These are phyloP conservation scores for Myrmecophaga tridactyla DNA, from an alignment of 2,113 vertebrate genomes.

Conservation along the genomic window DNA sequence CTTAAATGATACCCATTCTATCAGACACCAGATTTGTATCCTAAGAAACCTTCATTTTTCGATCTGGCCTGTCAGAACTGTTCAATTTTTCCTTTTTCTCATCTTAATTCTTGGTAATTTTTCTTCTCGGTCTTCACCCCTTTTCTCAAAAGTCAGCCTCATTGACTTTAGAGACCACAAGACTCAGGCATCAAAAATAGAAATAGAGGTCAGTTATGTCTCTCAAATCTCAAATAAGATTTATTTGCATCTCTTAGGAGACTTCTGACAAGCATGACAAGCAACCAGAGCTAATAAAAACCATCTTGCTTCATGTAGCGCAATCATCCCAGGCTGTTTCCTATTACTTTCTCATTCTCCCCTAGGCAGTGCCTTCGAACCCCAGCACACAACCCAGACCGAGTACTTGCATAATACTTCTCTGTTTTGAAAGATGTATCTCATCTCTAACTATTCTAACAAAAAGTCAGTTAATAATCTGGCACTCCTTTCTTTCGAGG, in stretches of 20 bases:
- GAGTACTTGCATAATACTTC: background rate
- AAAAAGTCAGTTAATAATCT: slow-evolving; percentile 1
- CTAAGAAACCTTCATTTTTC: background rate
- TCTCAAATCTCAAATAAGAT: slow-evolving; percentile 55
- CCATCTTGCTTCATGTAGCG: background rate
- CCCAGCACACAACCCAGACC: background rate
- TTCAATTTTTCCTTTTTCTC: background rate
- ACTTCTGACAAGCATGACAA: slow-evolving; percentile 55
- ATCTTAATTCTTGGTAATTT: background rate
- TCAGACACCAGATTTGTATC: background rate
- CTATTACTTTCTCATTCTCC: background rate
- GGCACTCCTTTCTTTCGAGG: background rate
- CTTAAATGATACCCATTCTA: background rate
- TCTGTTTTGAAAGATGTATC: background rate
- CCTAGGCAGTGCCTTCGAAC: background rate
- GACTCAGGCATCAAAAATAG: slow-evolving; percentile 53
- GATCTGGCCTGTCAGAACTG: background rate
- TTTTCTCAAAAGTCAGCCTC: background rate
- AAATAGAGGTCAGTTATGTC: slow-evolving; percentile 55
- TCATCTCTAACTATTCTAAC: background rate
- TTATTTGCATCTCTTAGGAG: slow-evolving; percentile 59
- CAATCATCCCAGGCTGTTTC: background rate
- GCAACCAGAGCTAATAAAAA: slow-evolving; percentile 43
- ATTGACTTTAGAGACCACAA: slow-evolving; percentile 35
- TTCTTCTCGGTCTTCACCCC: background rate